A percentile compares a stretch with the other conserved stretches of the same genome.
Conservation (phyloP, 2,888 invertebrate genomes). For the Drosophila rellima region DNA sequence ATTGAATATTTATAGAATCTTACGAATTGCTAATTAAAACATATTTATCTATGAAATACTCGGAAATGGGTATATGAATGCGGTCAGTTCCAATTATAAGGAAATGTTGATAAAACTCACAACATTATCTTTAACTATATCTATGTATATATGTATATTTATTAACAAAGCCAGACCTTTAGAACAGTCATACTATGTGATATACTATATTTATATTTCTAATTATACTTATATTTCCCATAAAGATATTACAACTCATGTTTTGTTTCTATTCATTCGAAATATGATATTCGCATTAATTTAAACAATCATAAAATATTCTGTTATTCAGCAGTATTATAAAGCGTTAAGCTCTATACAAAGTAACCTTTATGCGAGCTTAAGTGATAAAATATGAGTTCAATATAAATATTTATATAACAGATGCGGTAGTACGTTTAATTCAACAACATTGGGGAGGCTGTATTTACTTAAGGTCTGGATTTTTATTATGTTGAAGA, state of each 20-base stretch:
- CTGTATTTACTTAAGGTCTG: slow-evolving; percentile 28
- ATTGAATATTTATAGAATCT: slow-evolving; percentile 22
- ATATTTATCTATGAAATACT: slow-evolving; percentile 23
- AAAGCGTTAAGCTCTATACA: neutral
- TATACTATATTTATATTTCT: slow-evolving; percentile 16
- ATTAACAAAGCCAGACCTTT: slow-evolving; percentile 13
- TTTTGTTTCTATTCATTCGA: slow-evolving; percentile 28
- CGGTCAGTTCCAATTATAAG: slow-evolving; percentile 20
- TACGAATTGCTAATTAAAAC: slow-evolving; percentile 17
- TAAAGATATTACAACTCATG: slow-evolving; percentile 30
- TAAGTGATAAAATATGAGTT: slow-evolving; percentile 36
- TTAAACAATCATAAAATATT: slow-evolving; percentile 19
- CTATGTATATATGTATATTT: neutral
- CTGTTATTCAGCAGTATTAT: slow-evolving; percentile 8
- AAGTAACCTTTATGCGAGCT: slow-evolving; percentile 33
- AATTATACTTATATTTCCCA: slow-evolving; percentile 30
- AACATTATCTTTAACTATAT: slow-evolving; percentile 15
- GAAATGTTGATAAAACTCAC: slow-evolving; percentile 26
- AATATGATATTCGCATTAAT: slow-evolving; percentile 17
- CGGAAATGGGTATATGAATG: slow-evolving; percentile 15
- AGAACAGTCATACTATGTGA: slow-evolving; percentile 20
- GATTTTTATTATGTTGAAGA: slow-evolving; percentile 6
- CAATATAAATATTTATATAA: slow-evolving; percentile 40
- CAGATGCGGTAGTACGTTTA: slow-evolving; percentile 21
- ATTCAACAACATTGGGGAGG: neutral